Evolutionary conservation across 2,888 invertebrate genomes (phyloP), one percentile per base, ranked within the genome.

Genomic region (Dyspetes luteomarginatus): DNA sequence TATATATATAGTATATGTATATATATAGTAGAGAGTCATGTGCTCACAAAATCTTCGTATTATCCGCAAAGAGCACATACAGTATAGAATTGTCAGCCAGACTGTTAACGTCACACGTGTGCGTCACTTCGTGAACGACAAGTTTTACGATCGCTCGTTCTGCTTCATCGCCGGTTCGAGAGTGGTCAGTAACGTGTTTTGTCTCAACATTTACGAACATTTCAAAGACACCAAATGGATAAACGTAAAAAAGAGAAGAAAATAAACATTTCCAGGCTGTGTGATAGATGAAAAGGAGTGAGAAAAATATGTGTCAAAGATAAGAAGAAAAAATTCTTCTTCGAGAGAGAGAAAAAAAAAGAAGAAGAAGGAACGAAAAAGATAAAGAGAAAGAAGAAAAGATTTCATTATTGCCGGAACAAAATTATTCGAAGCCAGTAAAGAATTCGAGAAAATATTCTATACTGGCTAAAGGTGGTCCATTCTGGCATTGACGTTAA

Each of bases 401-500:
- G 9, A 22, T 7, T n/a, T 17, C n/a, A 30, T 15, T 5, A n/a
- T 9, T 15, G 36, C 7, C 36, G 19, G 28, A 30, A 52, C 9
- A 65, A 67, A 52, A 67, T 22, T 52, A 24, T 52, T 22, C 15
- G 15, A 48, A 48, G 28, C 24, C 3, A 9, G 17, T 26, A 41
- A 9, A 26, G 12, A 26, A 19, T 7, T 4, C 17, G 9, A 26
- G 24, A 28, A 17, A 9, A 45, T 24, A 43, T 17, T 26, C 19
- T n/a, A 50, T 48, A 50, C 60, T 26, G 41, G 68, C 48, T 58
- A 41, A 60, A 75, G 60, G 58, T 68, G 60, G 67, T 9, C 58
- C 36, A 50, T 50, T 72, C 62, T 52, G 60, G 72, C 19, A 19
- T 62, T 60, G 30, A n/a, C 30, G 15, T 58, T 9, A 28, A 22